Base-by-base conservation (phyloP, 2,888 invertebrate species). In the Drosophila mimetica region DNA sequence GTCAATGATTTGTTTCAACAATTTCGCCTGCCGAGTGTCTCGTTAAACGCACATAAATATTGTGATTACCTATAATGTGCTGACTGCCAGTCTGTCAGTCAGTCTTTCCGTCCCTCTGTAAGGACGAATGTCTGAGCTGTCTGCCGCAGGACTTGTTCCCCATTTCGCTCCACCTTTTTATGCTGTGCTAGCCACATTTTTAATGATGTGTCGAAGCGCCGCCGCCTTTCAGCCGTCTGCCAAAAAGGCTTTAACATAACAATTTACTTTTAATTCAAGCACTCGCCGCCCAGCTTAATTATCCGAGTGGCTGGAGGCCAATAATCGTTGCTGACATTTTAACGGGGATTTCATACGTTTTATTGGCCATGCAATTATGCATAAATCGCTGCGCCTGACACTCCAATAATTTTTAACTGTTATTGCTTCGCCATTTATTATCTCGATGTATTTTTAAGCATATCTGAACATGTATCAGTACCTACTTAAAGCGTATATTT, bases 41-140 rank as follows among this genome's bases (percentile, higher is more conserved):
- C 86, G 79, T 87, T 82, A 82, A 82, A 78, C 71, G 79, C 70
- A 87, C 88, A 87, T 87, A 82, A 82, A 82, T 85, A 88, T 86
- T 74, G 86, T 85, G 86, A 82, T 82, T 82, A 87, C 88, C 82
- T 76, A 73, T 85, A 85, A 82, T 87, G 88, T 74, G 82, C 79
- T 58, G 63, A 72, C 66, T 67, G 71, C 60, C 76, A 52, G 69
- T 28, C 42, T 16, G 47, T 63, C 37, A 13, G 13, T 16, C 58
- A 32, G 53, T 37, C 63, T 44, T 11, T 22, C 39, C 13, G 47
- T 63, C 37, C 2, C 1, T 16, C 50, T 41, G 57, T 42, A 54
- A 58, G 39, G 14, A 13, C 30, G 34, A 20, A 36, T 65, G 60
- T 63, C 69, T 70, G 65, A 47, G 50, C 55, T 66, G 65, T 61